A percentile compares a stretch with the other conserved stretches of the same genome.
These are phyloP conservation scores for Holothuria scabra DNA, from an alignment of 53 echinoderm and acorn worm genomes.

Conservation along the genomic window DNA sequence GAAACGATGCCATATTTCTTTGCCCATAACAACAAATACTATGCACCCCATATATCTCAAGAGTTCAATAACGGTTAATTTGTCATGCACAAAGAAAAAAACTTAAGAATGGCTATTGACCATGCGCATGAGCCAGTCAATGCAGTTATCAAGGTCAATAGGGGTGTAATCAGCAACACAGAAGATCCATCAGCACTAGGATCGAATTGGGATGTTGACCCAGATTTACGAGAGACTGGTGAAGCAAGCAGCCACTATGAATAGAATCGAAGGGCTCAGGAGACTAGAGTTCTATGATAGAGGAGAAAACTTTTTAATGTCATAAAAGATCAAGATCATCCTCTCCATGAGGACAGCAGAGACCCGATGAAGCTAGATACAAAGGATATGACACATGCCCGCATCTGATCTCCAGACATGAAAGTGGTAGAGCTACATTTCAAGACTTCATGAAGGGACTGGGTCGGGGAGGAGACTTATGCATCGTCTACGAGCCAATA, in stretches of 20 bases:
- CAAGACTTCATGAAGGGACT: slow-evolving; percentile 26
- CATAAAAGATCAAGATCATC: slow-evolving; percentile 43
- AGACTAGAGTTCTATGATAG: slow-evolving; percentile 13
- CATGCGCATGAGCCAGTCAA: slow-evolving; percentile 32
- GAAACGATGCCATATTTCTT: slow-evolving; percentile 15
- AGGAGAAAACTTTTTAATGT: background rate
- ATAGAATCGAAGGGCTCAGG: slow-evolving; percentile 14
- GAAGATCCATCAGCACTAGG: slow-evolving; percentile 13
- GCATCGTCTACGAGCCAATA: background rate
- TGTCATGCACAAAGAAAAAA: slow-evolving; percentile 13
- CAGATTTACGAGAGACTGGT: slow-evolving; percentile 37
- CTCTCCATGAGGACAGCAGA: slow-evolving; percentile 38
- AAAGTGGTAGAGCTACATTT: slow-evolving; percentile 23
- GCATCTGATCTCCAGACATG: slow-evolving; percentile 17
- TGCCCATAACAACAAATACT: slow-evolving; percentile 38
- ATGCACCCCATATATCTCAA: slow-evolving; percentile 27
- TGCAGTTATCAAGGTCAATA: slow-evolving; percentile 15
- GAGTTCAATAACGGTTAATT: slow-evolving; percentile 28
- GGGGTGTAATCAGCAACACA: slow-evolving; percentile 23
- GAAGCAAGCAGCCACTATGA: slow-evolving; percentile 33
- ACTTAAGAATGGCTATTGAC: background rate
- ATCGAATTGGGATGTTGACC: slow-evolving; percentile 45
- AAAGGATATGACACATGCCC: slow-evolving; percentile 45
- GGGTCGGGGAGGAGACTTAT: slow-evolving; percentile 5
- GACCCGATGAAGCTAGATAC: slow-evolving; percentile 48